phyloP scores from a whole-genome alignment of 2,113 vertebrate species.

The Malaclemys terrapin region DNA sequence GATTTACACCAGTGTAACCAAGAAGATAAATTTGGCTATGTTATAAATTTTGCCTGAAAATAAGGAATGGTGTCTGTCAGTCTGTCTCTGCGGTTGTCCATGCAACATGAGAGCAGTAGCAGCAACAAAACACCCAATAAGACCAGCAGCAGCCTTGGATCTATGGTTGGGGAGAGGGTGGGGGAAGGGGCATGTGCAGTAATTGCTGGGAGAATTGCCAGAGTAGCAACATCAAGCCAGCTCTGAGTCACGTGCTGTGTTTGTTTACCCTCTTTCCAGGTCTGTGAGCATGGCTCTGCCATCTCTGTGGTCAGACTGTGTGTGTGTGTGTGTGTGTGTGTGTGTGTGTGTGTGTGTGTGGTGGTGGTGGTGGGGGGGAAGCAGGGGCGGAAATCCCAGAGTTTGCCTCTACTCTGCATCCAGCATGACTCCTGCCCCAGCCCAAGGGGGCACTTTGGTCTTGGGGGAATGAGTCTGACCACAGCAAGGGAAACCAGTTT shows the following conservation, averaged over 20 bases:
- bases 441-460: slow-evolving; percentile 2
- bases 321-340: background rate
- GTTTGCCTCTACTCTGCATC: background rate
- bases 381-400: slow-evolving; percentile 26
- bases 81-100: slow-evolving; percentile 27
- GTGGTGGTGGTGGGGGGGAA: background rate
- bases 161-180: background rate
- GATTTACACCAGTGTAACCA: background rate
- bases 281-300: slow-evolving; percentile 20
- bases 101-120: slow-evolving; percentile 18
- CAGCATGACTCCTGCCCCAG: background rate
- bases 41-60: slow-evolving; percentile 12
- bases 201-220: slow-evolving; percentile 67
- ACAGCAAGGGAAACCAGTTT: slow-evolving; percentile 31
- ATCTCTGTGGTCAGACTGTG: slow-evolving; percentile 61
- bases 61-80: slow-evolving; percentile 8
- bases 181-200: slow-evolving; percentile 41
- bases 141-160: slow-evolving; percentile 1
- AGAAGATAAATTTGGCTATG: background rate
- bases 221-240: slow-evolving; percentile 2
- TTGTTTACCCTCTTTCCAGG: slow-evolving; percentile 63
- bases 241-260: slow-evolving; percentile 38
- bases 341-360: too few species aligned
- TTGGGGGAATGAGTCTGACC: slow-evolving; percentile 1
- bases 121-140: slow-evolving; percentile 12